Base-by-base conservation (phyloP, 1,140 invertebrate genomes). In the Pinna nobilis region DNA sequence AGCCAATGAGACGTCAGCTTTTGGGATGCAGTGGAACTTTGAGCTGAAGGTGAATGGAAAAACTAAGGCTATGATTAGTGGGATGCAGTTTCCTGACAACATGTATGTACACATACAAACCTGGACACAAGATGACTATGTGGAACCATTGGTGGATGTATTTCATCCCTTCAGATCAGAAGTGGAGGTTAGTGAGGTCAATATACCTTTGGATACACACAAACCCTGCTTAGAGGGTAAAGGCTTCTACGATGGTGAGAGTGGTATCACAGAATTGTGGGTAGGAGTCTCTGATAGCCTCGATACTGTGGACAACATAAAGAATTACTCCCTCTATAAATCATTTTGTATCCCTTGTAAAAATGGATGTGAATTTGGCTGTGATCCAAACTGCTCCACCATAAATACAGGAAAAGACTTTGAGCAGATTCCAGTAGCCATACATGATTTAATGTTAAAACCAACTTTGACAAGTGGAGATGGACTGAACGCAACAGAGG, bases 231-330 rank as follows among this genome's bases (percentile, higher is more conserved):
- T 70, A n/a, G 25, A 74, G 69, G 77, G 77, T 13, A 18, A 20
- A 53, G 68, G 68, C 32, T 79, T 79, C 49, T 67, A 65, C 55
- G 77, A 79, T 39, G 39, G 37, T 25, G 66, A 59, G 20, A 79
- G 77, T 73, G 51, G 57, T 13, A 55, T 79, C 18, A 61, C 72
- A 30, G 70, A 76, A 67, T 59, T 79, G 25, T 74, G 66, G 70
- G 61, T 74, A 28, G 77, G 74, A 13, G 32, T 79, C 7, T 75
- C 72, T 32, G 77, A 79, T 49, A 53, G 35, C 35, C 20, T 65
- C 15, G 61, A 79, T 35, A 32, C 28, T 25, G 51, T 55, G 5
- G 61, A 41, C 18, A 76, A 76, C 50, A 39, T 76, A 6, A 49
- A 15, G 35, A 47, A 59, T 15, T 39, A 59, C 11, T 23, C 32